phyloP scores from a whole-genome alignment of 2,888 invertebrate species.

The Ormyrus pomaceus region DNA sequence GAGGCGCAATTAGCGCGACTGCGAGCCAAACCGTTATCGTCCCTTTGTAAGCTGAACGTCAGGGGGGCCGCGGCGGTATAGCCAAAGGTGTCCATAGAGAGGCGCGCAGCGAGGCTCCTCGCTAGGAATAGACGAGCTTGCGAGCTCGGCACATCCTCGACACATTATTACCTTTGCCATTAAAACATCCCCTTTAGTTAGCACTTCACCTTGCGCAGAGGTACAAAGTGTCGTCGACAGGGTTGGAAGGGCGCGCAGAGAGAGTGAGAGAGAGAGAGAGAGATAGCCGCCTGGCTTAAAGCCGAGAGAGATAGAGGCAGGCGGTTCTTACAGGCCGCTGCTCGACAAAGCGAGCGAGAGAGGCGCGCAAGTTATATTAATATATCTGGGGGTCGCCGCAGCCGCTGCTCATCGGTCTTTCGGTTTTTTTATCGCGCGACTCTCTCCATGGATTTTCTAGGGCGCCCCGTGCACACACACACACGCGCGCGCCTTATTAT shows the following conservation, averaged over 20 bases:
- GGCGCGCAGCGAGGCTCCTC: too few relatives aligned
- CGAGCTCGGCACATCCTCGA: conserved; percentile 46
- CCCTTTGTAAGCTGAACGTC: conserved; percentile 1
- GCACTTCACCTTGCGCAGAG: conserved; percentile 70
- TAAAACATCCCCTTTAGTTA: conserved; percentile 72
- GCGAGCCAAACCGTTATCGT: neutral
- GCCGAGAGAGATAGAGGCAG: conserved; percentile 41
- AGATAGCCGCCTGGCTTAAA: neutral
- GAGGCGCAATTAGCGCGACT: too few relatives aligned
- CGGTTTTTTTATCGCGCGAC: conserved; percentile 38
- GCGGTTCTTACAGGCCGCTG: conserved; percentile 71
- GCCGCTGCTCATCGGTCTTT: conserved; percentile 34
- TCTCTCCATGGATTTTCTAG: conserved; percentile 21
- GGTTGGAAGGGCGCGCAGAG: conserved; percentile 54
- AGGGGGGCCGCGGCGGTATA: too few relatives aligned
- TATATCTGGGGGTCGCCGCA: conserved; percentile 60
- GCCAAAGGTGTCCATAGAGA: too few relatives aligned
- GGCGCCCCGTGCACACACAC: neutral
- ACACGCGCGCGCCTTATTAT: neutral
- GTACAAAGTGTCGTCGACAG: conserved; percentile 67
- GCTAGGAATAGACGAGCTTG: conserved; percentile 60
- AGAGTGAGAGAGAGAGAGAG: conserved; percentile 23
- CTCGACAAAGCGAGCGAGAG: conserved; percentile 68
- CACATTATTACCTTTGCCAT: conserved; percentile 68
- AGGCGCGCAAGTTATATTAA: conserved; percentile 64